Conservation (phyloP, 2,113 vertebrate species). For the Pelodiscus sinensis region DNA sequence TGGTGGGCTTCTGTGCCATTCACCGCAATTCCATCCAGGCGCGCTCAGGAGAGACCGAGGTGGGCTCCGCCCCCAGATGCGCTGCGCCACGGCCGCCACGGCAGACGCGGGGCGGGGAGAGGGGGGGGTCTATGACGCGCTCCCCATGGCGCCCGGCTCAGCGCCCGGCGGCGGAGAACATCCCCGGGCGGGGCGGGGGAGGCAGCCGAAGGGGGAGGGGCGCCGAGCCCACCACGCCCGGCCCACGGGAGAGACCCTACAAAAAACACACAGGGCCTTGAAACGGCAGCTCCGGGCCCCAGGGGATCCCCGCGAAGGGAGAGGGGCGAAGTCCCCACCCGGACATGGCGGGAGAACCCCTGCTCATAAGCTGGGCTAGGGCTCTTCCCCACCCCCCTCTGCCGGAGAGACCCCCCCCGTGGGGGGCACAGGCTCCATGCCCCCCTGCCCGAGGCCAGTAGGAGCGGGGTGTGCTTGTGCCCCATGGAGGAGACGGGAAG, state of each 20-base stretch:
- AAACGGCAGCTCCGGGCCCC: not conserved
- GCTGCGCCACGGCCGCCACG: constrained; percentile 38
- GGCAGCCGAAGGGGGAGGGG: not conserved
- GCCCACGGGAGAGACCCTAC: not conserved
- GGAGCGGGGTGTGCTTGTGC: not conserved
- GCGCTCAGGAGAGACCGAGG: constrained; percentile 78
- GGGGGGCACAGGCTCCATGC: constrained; percentile 11
- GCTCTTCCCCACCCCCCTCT: not conserved
- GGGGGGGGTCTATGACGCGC: constrained; percentile 64
- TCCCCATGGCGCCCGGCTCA: constrained; percentile 76
- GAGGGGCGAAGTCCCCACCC: not conserved
- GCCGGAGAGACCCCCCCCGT: not conserved
- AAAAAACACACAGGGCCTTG: constrained; percentile 10
- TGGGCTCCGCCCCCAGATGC: constrained; percentile 73
- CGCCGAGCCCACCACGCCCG: not conserved
- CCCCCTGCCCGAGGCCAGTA: not conserved
- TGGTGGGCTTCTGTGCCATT: constrained; percentile 89
- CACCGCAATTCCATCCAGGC: constrained; percentile 88
- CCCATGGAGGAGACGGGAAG: not conserved
- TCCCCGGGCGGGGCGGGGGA: constrained; percentile 34
- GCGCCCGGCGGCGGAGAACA: constrained; percentile 42
- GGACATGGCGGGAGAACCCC: not conserved
- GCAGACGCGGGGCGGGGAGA: constrained; percentile 10
- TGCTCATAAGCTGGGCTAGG: not conserved
- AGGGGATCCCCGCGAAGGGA: not conserved